Conservation (phyloP, 2,113 vertebrate species). For the Siphamia tubifer region DNA sequence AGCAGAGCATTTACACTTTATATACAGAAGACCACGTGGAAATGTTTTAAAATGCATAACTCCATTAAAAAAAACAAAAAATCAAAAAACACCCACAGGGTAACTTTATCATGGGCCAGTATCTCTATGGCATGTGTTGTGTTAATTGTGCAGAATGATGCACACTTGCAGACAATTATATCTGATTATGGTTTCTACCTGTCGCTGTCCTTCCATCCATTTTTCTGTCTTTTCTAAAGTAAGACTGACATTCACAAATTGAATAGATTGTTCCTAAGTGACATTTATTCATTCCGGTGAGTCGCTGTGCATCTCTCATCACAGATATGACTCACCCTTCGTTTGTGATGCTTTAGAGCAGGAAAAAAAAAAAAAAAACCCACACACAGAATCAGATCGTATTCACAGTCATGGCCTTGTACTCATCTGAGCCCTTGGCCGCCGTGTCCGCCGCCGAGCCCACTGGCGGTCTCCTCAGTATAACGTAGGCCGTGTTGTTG, state of each 20-base stretch:
- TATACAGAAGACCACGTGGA: no score
- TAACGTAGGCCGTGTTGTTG: slow-evolving; percentile 68
- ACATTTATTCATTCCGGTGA: slow-evolving; percentile 24
- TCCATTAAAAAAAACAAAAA: no score
- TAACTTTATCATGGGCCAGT: background rate
- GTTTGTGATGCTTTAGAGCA: background rate
- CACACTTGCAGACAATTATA: background rate
- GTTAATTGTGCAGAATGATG: background rate
- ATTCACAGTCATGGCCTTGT: slow-evolving; percentile 51
- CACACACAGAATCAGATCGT: slow-evolving; percentile 20
- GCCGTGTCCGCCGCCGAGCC: slow-evolving; percentile 35
- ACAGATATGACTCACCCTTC: slow-evolving; percentile 43
- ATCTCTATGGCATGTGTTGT: background rate
- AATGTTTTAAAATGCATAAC: no score
- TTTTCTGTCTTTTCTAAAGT: background rate
- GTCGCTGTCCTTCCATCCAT: background rate
- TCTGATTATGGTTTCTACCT: background rate
- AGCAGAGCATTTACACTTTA: background rate
- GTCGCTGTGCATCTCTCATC: background rate
- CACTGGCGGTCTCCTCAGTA: slow-evolving; percentile 42
- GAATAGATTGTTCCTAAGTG: background rate
- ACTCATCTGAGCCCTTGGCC: slow-evolving; percentile 45
- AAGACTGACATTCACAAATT: slow-evolving; percentile 12
- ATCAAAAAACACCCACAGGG: no score
- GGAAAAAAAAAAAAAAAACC: background rate